phyloP scores from a whole-genome alignment of 1,140 invertebrate genomes.

The Spodoptera litura region DNA sequence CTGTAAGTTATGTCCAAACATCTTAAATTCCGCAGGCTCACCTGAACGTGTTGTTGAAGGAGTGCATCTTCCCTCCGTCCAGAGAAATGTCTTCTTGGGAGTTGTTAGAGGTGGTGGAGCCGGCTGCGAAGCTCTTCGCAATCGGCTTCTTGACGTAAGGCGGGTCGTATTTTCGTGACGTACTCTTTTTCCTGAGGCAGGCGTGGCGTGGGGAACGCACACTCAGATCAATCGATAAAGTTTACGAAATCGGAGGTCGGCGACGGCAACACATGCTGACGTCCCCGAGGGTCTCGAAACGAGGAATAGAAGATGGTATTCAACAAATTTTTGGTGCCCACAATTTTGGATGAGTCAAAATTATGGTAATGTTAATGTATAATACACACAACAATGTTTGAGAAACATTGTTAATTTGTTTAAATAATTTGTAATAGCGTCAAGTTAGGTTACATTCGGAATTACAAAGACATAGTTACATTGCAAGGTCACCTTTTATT shows the following conservation, averaged over 20 bases:
- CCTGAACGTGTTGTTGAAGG: constrained; percentile 94
- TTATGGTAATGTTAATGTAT: background rate
- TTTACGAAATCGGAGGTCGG: constrained; percentile 65
- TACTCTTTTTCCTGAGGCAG: constrained; percentile 92
- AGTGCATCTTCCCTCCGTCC: constrained; percentile 92
- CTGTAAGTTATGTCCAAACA: constrained; percentile 4
- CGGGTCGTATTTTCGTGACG: constrained; percentile 94
- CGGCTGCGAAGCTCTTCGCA: constrained; percentile 89
- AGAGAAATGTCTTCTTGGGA: constrained; percentile 91
- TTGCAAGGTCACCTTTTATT: constrained; percentile 50
- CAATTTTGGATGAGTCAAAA: background rate
- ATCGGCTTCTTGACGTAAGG: constrained; percentile 94
- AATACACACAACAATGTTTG: too few species aligned
- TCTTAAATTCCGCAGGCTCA: constrained; percentile 76
- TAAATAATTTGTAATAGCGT: too few species aligned
- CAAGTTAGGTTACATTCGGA: too few species aligned
- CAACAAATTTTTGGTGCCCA: too few species aligned
- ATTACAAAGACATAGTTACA: too few species aligned
- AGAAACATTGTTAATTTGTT: too few species aligned
- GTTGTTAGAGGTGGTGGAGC: constrained; percentile 89
- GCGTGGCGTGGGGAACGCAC: constrained; percentile 84
- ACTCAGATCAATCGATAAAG: constrained; percentile 85
- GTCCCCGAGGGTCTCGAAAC: constrained; percentile 23
- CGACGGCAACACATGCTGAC: constrained; percentile 32
- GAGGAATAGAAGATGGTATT: constrained; percentile 26